Evolutionary conservation across 2,888 invertebrate species (phyloP).

Genomic region (Rugalucina vietnamica): DNA sequence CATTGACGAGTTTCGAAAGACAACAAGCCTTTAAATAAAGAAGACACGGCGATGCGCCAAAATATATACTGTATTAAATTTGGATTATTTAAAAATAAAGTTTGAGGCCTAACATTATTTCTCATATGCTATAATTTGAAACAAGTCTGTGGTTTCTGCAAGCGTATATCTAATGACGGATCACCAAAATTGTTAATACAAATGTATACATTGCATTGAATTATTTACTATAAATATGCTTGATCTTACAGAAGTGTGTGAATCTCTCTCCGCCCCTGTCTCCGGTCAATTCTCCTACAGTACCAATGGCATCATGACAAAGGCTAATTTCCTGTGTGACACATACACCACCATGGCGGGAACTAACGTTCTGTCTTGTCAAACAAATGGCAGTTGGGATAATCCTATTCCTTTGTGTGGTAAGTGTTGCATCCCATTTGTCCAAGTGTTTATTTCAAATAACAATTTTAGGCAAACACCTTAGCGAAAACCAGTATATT

Average conservation of each 20-base stretch:
- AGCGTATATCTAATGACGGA: no score
- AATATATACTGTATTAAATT: no score
- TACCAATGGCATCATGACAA: constrained; percentile 21
- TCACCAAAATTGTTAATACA: no score
- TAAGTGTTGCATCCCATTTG: constrained; percentile 21
- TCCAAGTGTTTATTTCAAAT: not conserved
- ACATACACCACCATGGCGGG: constrained; percentile 39
- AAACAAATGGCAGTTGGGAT: constrained; percentile 45
- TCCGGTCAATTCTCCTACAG: not conserved
- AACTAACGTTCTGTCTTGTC: constrained; percentile 31
- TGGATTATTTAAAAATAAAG: no score
- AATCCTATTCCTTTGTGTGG: constrained; percentile 41
- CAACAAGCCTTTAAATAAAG: no score
- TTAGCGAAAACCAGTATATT: no score
- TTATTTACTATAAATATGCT: not conserved
- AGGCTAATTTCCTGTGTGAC: constrained; percentile 46
- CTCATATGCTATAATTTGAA: no score
- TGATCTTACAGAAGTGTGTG: constrained; percentile 16
- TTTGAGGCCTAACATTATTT: no score
- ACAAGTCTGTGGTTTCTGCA: no score
- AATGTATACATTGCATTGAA: no score
- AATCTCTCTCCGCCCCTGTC: not conserved
- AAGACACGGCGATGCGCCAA: no score
- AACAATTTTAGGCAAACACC: no score
- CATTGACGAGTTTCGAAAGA: not conserved